Base-by-base conservation (phyloP, 2,113 vertebrate species). In the Microcebus murinus region DNA sequence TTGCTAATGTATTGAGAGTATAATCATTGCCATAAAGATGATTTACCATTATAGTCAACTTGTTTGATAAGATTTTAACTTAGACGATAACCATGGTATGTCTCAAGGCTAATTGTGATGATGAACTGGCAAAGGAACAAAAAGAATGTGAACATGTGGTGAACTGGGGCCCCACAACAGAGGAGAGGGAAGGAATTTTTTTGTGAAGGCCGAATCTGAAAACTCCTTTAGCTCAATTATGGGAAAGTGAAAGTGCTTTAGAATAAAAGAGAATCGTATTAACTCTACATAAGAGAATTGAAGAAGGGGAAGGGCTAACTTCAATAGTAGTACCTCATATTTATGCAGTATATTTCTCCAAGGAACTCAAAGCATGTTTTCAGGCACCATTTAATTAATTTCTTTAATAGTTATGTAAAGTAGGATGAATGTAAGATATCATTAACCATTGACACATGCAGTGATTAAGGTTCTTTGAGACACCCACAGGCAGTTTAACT, bases 1-100 rank as follows among this genome's bases (percentile, higher is more conserved):
- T 82, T 97, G 36, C 88, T 87, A 97, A 94, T 83, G 73, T 96
- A 92, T 96, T 96, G 80, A 97, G 89, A 87, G 39, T 90, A n/a
- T 68, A 91, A 14, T 34, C 13, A 0, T 80, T 87, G 76, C 87
- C 96, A 90, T 97, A 95, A 96, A 90, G 96, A 87, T 92, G 96
- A 87, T 94, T 57, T 95, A 87, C 92, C 81, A 97, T 77, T 91
- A 63, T 85, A 95, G 76, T 34, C 97, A 98, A 95, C 80, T 82
- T 96, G 39, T 82, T 98, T 65, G 90, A 84, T 95, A 97, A 95
- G 86, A 90, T 96, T 97, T 97, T 97, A 79, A 93, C 96, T 97
- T 82, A 87, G 86, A 97, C 97, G 94, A 68, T 96, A 97, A 86
- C 96, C 71, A 50, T 86, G 83, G 48, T 79, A 6, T 96, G 91